Base-by-base conservation (phyloP, 2,113 vertebrate genomes). In the Steatornis caripensis region DNA sequence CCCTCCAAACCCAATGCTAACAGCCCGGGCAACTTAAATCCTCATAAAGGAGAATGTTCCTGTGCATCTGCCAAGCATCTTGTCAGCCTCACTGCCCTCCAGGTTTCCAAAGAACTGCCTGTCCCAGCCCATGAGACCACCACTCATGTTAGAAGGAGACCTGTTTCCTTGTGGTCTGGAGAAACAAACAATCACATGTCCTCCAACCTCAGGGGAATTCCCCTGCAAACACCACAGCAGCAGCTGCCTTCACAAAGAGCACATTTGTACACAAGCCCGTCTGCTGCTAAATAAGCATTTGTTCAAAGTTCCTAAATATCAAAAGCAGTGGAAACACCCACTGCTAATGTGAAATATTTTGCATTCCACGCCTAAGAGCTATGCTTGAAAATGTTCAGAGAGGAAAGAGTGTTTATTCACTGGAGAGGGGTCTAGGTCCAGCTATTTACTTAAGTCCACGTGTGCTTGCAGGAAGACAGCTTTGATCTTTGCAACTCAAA, bases 351-450 rank as follows among this genome's bases (percentile, higher is more conserved):
- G 96, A 97, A 98, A 98, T 96, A 97, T 93, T 97, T 98, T 94
- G 90, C 97, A 98, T 98, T 98, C 97, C 98, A 97, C 86, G 27
- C 78, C 95, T 84, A 83, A 95, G 92, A 97, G 95, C 95, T 61
- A 96, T 0, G 20, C 97, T 98, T 97, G 95, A 96, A 95, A 98
- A 97, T 41, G 95, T 97, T 94, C 83, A 70, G 66, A 90, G 95
- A 96, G 97, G 97, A 97, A 97, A n/a, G 92, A 97, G 97, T 98
- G 97, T 98, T 98, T 98, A 98, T 97, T 97, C 97, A 97, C 95
- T 79, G 93, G 81, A 90, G 83, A 95, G 93, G 97, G 89, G 93
- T 95, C 92, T 93, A 93, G 93, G 95, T 92, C 94, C 95, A 93
- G 90, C 84, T 93, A 97, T 98, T 98, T 97, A 95, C 94, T 97